Conservation (phyloP, 2,113 vertebrate species). For the Zeus faber region DNA sequence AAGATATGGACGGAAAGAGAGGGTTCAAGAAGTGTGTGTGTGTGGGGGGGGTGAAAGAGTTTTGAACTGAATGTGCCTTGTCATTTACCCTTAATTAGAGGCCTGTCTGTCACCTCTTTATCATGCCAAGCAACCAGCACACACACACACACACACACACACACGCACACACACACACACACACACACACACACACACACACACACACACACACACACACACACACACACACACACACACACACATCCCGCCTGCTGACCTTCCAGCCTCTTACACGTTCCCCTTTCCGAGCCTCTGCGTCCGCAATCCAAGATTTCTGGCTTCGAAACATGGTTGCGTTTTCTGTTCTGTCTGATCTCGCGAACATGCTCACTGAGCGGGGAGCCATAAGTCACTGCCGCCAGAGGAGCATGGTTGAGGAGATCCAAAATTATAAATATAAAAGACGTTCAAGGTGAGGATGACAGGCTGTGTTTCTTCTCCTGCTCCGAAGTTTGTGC, state of each 20-base stretch:
- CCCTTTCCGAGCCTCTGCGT: background rate
- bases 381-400: too few relatives aligned
- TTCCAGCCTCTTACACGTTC: background rate
- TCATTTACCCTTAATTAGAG: slow-evolving; percentile 29
- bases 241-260: too few relatives aligned
- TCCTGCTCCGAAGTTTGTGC: too few relatives aligned
- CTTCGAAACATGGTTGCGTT: background rate
- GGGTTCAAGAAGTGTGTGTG: background rate
- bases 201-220: background rate
- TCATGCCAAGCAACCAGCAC: background rate
- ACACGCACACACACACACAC: slow-evolving; percentile 1
- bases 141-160: slow-evolving; percentile 4
- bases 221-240: background rate
- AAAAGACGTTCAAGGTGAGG: background rate
- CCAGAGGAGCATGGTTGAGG: too few relatives aligned
- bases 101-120: slow-evolving; percentile 8
- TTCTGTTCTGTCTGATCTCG: background rate
- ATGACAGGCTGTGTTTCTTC: too few relatives aligned
- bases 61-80: slow-evolving; percentile 6
- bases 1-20: background rate
- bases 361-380: background rate
- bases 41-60: background rate
- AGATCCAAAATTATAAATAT: too few relatives aligned
- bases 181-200: slow-evolving; percentile 1
- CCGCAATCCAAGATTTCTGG: background rate